Evolutionary conservation across 1,140 invertebrate species (phyloP).

Genomic region (Euura saliciscinereae): DNA sequence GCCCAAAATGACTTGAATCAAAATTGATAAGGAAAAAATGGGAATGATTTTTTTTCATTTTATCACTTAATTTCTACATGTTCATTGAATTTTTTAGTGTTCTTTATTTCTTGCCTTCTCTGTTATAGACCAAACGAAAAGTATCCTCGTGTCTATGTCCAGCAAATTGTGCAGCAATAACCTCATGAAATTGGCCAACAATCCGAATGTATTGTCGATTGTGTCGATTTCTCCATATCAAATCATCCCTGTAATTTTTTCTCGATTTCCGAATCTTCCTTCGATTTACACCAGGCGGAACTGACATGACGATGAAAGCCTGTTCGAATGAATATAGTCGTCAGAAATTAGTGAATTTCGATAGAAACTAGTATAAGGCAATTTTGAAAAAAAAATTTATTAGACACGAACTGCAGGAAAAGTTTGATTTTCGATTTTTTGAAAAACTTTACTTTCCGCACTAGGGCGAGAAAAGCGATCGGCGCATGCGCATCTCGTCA

Average conservation of each 20-base stretch:
- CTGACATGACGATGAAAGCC: constrained; percentile 10
- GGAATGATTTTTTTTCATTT: neutral
- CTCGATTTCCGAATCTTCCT: neutral
- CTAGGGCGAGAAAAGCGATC: too few species aligned
- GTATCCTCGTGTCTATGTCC: constrained; percentile 8
- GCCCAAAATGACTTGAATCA: neutral
- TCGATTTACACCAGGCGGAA: neutral
- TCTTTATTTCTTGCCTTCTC: neutral
- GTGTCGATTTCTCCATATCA: neutral
- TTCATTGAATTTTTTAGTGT: too few species aligned
- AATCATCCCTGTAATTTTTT: neutral
- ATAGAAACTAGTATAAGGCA: too few species aligned
- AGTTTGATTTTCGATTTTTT: too few species aligned
- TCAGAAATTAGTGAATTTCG: too few species aligned
- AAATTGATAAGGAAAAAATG: neutral
- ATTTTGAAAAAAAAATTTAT: too few species aligned
- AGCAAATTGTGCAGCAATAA: constrained; percentile 11
- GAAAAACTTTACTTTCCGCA: too few species aligned
- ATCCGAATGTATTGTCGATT: neutral
- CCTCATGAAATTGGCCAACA: neutral
- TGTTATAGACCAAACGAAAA: neutral
- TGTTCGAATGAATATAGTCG: neutral
- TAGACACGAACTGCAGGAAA: too few species aligned
- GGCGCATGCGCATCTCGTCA: too few species aligned
- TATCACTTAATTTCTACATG: neutral